Conservation (phyloP, 2,888 invertebrate species). For the Ormyrus thymus region DNA sequence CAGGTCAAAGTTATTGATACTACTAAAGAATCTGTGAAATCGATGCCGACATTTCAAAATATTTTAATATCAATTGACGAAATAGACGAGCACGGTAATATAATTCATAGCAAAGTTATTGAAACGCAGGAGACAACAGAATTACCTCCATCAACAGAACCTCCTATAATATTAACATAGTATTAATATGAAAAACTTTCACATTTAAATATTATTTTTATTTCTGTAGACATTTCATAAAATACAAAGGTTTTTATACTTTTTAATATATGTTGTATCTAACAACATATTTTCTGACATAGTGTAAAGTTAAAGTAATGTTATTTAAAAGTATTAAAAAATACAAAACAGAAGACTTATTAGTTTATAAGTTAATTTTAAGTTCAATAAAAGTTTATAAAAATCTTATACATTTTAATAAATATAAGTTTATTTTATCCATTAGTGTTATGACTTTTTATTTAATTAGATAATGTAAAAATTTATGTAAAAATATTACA, state of each 20-base stretch:
- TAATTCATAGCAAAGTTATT: slow-evolving; percentile 79
- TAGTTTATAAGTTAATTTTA: slow-evolving; percentile 27
- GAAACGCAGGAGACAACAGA: slow-evolving; percentile 76
- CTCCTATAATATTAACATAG: slow-evolving; percentile 68
- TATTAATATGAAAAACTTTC: not conserved
- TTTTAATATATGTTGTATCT: slow-evolving; percentile 31
- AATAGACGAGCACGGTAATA: slow-evolving; percentile 81
- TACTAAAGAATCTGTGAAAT: slow-evolving; percentile 51
- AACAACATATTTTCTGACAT: slow-evolving; percentile 23
- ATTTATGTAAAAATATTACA: slow-evolving; percentile 20
- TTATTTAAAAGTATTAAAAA: slow-evolving; percentile 21
- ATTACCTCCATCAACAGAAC: slow-evolving; percentile 67
- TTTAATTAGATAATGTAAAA: slow-evolving; percentile 39
- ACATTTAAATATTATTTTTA: slow-evolving; percentile 25
- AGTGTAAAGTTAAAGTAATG: slow-evolving; percentile 23
- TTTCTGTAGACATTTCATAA: slow-evolving; percentile 35
- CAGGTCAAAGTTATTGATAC: slow-evolving; percentile 59
- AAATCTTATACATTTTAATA: slow-evolving; percentile 29
- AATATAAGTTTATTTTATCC: slow-evolving; percentile 19
- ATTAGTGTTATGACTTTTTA: slow-evolving; percentile 17
- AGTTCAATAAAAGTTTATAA: slow-evolving; percentile 4
- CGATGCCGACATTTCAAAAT: slow-evolving; percentile 44
- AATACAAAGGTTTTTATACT: slow-evolving; percentile 45
- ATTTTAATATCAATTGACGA: slow-evolving; percentile 82
- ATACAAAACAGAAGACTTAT: slow-evolving; percentile 39